Percentiles rank a stretch among this genome's conserved stretches.
Conservation (phyloP, 2,888 invertebrate genomes). For the Spicauda simplicius region DNA sequence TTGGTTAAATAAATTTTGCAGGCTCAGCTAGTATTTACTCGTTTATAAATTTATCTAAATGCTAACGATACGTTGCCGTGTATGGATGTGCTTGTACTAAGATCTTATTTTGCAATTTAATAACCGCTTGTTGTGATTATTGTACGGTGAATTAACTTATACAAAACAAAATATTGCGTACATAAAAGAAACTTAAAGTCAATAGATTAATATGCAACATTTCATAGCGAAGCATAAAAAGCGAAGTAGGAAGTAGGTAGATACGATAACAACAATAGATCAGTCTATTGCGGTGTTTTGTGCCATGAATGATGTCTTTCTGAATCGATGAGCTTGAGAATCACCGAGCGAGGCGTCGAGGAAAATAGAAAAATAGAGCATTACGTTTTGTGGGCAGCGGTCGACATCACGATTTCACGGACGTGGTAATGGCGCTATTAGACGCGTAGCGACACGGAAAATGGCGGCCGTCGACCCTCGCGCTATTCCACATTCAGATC, state of each 20-base stretch:
- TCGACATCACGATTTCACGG: conserved; percentile 75
- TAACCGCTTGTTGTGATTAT: conserved; percentile 5
- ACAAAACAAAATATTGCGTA: neutral
- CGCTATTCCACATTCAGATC: conserved; percentile 39
- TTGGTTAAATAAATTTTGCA: conserved; percentile 39
- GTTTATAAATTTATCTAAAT: conserved; percentile 33
- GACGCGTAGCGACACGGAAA: conserved; percentile 66
- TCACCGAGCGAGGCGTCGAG: conserved; percentile 48
- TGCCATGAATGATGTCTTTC: conserved; percentile 34
- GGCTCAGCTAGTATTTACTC: conserved; percentile 31
- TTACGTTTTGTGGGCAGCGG: conserved; percentile 69
- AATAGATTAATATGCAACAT: conserved; percentile 1
- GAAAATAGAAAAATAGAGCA: conserved; percentile 66
- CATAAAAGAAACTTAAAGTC: conserved; percentile 4
- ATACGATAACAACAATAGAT: conserved; percentile 25
- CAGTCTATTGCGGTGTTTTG: conserved; percentile 26
- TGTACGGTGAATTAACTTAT: conserved; percentile 10
- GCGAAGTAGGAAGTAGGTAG: conserved; percentile 15
- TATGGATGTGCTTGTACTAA: conserved; percentile 13
- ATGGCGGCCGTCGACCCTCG: conserved; percentile 67
- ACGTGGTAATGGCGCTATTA: conserved; percentile 71
- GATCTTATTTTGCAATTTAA: conserved; percentile 28
- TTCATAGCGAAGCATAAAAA: conserved; percentile 21
- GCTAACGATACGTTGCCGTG: conserved; percentile 33
- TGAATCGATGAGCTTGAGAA: conserved; percentile 42